These are phyloP conservation scores for Noctilio leporinus DNA, from an alignment of 2,113 vertebrate genomes.

Conservation along the genomic window DNA sequence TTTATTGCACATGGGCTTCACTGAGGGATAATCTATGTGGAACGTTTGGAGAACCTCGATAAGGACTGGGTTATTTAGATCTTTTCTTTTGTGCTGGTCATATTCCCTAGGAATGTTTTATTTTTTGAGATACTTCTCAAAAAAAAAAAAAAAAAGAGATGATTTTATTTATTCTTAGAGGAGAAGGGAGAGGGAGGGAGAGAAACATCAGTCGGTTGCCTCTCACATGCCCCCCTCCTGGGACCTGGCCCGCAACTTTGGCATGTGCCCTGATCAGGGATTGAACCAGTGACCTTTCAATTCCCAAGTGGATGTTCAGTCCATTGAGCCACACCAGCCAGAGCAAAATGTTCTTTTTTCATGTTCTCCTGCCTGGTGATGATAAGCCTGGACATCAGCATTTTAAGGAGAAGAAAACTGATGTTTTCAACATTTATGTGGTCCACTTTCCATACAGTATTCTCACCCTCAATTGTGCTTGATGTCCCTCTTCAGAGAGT, in stretches of 20 bases:
- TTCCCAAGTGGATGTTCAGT: no score
- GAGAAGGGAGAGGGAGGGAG: no score
- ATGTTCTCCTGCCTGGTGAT: background rate
- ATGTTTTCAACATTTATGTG: background rate
- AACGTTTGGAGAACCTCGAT: background rate
- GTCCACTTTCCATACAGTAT: background rate
- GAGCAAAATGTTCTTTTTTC: background rate
- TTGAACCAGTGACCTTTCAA: no score
- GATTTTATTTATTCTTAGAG: no score
- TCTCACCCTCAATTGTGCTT: background rate
- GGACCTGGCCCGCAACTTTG: no score
- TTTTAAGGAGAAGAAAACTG: background rate
- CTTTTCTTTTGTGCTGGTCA: background rate
- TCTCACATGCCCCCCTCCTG: no score
- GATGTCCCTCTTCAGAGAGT: background rate
- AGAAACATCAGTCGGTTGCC: no score
- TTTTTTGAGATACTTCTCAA: background rate
- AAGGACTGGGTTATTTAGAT: background rate
- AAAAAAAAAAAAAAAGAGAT: no score
- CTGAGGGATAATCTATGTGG: background rate
- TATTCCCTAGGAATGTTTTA: background rate
- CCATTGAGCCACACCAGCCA: no score
- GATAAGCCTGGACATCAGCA: background rate
- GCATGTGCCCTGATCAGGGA: no score
- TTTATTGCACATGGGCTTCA: background rate